Conservation (phyloP, 2,113 vertebrate species). For the Malurus melanocephalus region DNA sequence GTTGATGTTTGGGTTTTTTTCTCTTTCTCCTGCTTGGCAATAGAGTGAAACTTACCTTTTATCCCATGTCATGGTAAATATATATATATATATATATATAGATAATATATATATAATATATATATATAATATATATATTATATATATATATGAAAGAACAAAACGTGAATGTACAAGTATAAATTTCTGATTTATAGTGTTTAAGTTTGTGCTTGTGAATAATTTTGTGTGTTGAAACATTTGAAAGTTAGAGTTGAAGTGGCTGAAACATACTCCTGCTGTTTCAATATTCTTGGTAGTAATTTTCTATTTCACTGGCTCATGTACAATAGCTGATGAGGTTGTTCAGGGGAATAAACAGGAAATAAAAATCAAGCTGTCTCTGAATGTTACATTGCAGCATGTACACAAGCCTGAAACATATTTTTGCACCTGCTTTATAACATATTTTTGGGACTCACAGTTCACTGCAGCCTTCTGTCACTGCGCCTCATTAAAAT, state of each 20-base stretch:
- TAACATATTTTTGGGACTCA: neutral
- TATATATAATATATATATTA: too few relatives aligned
- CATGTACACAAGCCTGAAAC: neutral
- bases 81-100: too few relatives aligned
- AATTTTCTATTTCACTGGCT: constrained; percentile 16
- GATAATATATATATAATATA: too few relatives aligned
- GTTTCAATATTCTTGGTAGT: neutral
- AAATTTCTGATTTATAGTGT: neutral
- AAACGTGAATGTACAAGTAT: neutral
- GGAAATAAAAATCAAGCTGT: neutral
- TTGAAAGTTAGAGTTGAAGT: neutral
- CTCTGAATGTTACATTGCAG: neutral
- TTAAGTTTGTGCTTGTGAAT: neutral
- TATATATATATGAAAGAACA: neutral
- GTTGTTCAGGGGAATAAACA: constrained; percentile 2
- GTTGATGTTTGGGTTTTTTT: neutral
- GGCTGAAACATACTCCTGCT: neutral
- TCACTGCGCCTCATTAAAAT: neutral
- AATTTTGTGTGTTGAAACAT: neutral
- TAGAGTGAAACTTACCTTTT: neutral
- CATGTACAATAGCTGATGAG: neutral
- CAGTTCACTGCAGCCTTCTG: constrained; percentile 7
- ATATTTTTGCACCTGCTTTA: neutral
- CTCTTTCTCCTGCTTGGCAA: neutral
- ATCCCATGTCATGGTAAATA: neutral